Percentiles rank a stretch among this genome's conserved stretches.
Conservation (phyloP, 1,140 invertebrate genomes). For the Calycopis cecrops region DNA sequence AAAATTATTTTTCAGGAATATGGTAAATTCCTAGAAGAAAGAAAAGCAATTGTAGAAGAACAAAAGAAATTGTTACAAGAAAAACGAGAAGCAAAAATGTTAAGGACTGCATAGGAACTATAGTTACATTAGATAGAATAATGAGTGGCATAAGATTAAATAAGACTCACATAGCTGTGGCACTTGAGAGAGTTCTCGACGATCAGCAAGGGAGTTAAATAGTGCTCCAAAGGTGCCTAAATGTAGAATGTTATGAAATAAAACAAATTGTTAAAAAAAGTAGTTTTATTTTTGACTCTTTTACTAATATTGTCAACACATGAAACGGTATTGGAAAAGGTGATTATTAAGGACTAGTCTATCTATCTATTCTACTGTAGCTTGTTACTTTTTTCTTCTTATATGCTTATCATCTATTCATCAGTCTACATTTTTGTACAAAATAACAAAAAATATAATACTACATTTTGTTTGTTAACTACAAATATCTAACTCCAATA, state of each 20-base stretch:
- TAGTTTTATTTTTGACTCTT: conserved; percentile 6
- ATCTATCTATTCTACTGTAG: too few relatives aligned
- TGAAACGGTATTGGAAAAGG: background rate
- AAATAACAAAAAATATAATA: background rate
- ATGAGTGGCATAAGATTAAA: too few relatives aligned
- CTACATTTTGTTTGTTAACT: too few relatives aligned
- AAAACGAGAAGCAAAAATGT: conserved; percentile 93
- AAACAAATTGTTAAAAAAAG: conserved; percentile 14
- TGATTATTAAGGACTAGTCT: too few relatives aligned
- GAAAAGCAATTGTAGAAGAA: conserved; percentile 82
- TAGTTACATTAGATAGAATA: too few relatives aligned
- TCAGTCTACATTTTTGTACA: conserved; percentile 1
- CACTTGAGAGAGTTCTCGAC: too few relatives aligned
- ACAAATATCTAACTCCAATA: too few relatives aligned
- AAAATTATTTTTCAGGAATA: conserved; percentile 81
- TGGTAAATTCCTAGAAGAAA: conserved; percentile 87
- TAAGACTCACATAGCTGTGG: too few relatives aligned
- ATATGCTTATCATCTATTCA: too few relatives aligned
- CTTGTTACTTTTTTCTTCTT: too few relatives aligned
- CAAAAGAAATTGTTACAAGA: conserved; percentile 89
- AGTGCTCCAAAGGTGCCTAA: background rate
- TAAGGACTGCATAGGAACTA: conserved; percentile 79
- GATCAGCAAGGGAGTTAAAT: background rate
- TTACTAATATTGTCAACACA: conserved; percentile 13
- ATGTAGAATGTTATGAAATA: conserved; percentile 5